Conservation (phyloP, 2,113 vertebrate species). For the Menidia beryllina region DNA sequence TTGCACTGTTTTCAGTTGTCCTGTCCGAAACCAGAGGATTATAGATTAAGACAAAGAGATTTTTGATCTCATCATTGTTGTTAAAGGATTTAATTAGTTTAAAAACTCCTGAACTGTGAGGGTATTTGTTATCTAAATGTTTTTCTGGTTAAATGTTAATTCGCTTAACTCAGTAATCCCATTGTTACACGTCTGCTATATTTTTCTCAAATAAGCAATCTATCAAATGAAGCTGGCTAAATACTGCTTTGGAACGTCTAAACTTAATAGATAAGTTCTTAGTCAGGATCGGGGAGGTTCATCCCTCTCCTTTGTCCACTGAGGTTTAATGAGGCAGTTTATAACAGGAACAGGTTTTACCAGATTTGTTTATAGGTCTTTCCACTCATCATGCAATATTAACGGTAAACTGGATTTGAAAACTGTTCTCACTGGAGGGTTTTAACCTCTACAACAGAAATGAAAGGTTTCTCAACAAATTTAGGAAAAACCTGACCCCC, state of each 20-base stretch:
- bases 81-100: not conserved
- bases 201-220: no score
- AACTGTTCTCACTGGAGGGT: not conserved
- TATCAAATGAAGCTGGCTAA: no score
- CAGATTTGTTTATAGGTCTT: not conserved
- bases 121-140: no score
- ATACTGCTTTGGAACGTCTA: not conserved
- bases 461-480: not conserved
- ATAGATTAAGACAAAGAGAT: not conserved
- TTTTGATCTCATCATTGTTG: not conserved
- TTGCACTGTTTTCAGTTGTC: conserved; percentile 24
- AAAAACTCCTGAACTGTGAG: not conserved
- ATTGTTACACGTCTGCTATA: not conserved
- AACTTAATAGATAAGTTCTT: not conserved
- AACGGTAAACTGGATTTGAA: not conserved
- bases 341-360: conserved; percentile 11
- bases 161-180: conserved; percentile 1
- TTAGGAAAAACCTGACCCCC: not conserved
- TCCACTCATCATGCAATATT: not conserved
- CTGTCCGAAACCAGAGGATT: not conserved
- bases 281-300: not conserved
- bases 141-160: conserved; percentile 3
- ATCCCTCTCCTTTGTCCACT: not conserved
- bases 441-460: not conserved
- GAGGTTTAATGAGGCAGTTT: no score